Evolutionary conservation across 1,140 invertebrate genomes (phyloP), one percentile per base, ranked within the genome.

Genomic region (Neomicropteryx cornuta): DNA sequence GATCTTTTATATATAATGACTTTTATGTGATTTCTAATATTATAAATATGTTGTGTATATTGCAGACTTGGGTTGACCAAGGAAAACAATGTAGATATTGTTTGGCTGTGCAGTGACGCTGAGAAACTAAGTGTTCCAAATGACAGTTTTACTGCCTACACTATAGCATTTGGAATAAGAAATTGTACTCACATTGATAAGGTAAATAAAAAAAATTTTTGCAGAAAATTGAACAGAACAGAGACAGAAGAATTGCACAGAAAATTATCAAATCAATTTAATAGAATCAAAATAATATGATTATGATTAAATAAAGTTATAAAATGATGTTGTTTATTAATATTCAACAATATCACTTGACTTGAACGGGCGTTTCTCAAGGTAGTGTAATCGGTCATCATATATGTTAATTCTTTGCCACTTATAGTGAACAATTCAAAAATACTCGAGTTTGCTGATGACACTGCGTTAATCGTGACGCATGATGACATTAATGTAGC

Each of bases 131-230:
- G 87, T 2, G 76, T 96, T 49, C 65, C 73, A 2, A 78, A 86
- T 48, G 79, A 92, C 36, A 67, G 72, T 10, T 98, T 80, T 65
- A 87, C 85, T 55, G 88, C 87, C 1, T 99, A 98, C 58, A 98
- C 96, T 5, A 96, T 99, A 49, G 93, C 93, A 1, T 99, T 97
- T 76, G 96, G 96, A 20, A 92, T 99, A 41, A 66, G 96, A 46
- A 99, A 99, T 72, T 87, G 91, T 44, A 96, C 93, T 3, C 83
- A 93, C 59, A 79, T 96, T 41, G 83, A 96, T 30, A 88, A 88
- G 71, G 90, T 89, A 56, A 39, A 22, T 38, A 32, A 18, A 10
- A 13, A 33, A n/a, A n/a, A n/a, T n/a, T n/a, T n/a, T n/a, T n/a
- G n/a, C n/a, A n/a, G n/a, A n/a, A n/a, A n/a, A 16, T 16, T 5